Evolutionary conservation across 2,888 invertebrate genomes (phyloP).

Genomic region (Eupithecia dodoneata): DNA sequence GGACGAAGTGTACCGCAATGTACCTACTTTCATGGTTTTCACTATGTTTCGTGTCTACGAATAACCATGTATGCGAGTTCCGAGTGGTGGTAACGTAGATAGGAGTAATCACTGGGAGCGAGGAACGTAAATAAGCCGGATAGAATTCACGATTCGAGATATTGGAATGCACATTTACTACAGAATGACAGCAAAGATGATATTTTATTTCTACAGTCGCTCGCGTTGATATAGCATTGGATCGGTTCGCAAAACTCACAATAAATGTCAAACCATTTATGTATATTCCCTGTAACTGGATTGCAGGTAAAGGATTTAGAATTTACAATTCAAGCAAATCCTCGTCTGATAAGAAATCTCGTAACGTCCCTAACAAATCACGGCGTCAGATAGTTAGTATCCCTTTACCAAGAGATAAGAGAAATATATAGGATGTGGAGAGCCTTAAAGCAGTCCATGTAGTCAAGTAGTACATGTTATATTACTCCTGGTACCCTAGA

Average conservation of each 20-base stretch:
- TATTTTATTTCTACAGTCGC: slow-evolving; percentile 14
- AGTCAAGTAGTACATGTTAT: slow-evolving; percentile 15
- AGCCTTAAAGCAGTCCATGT: slow-evolving; percentile 26
- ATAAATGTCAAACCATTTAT: slow-evolving; percentile 9
- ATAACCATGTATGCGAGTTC: neutral
- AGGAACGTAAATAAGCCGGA: slow-evolving; percentile 17
- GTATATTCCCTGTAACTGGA: neutral
- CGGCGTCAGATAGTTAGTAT: slow-evolving; percentile 23
- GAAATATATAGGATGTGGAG: slow-evolving; percentile 20
- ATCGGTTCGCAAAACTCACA: slow-evolving; percentile 1
- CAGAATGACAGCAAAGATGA: slow-evolving; percentile 21
- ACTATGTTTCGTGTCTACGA: slow-evolving; percentile 8
- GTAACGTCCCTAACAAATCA: slow-evolving; percentile 27
- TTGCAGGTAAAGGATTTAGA: slow-evolving; percentile 11
- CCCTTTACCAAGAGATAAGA: slow-evolving; percentile 25
- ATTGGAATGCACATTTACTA: slow-evolving; percentile 19
- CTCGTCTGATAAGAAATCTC: slow-evolving; percentile 27
- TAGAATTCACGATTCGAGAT: slow-evolving; percentile 17
- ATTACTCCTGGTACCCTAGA: slow-evolving; percentile 32
- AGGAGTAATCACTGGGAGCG: slow-evolving; percentile 18
- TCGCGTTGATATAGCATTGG: slow-evolving; percentile 12
- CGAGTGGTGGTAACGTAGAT: slow-evolving; percentile 5
- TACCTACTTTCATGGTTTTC: slow-evolving; percentile 19
- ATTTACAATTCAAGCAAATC: slow-evolving; percentile 17
- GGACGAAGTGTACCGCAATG: neutral